phyloP scores from a whole-genome alignment of 2,797 vertebrate genomes.

The Borostomias antarcticus region DNA sequence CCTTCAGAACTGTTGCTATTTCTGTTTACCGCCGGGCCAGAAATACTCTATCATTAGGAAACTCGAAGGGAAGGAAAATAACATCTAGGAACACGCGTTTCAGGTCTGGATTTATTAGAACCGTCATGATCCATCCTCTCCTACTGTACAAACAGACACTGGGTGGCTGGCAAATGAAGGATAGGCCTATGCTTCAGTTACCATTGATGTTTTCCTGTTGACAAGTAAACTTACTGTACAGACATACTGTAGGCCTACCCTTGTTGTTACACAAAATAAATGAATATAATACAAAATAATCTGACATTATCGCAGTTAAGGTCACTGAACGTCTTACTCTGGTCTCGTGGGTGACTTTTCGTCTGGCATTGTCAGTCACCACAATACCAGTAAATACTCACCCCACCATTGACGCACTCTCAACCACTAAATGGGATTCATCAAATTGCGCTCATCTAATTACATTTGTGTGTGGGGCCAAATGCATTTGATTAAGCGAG shows the following conservation, averaged over 20 bases:
- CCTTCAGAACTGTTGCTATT: constrained; percentile 71
- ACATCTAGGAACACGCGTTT: constrained; percentile 39
- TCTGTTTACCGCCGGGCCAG: constrained; percentile 63
- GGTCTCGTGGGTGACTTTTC: constrained; percentile 1
- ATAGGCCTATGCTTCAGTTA: not conserved
- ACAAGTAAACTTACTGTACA: too few species aligned
- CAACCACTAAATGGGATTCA: not conserved
- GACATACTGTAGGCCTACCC: too few species aligned
- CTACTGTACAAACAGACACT: too few species aligned
- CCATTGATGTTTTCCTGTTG: not conserved
- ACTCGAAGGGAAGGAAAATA: constrained; percentile 58
- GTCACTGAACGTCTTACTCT: not conserved
- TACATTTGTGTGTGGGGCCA: constrained; percentile 10
- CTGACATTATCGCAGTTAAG: not conserved
- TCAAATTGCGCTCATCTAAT: constrained; percentile 22
- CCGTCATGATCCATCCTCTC: constrained; percentile 23
- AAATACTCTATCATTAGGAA: constrained; percentile 66
- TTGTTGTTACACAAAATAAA: not conserved
- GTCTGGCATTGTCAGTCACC: not conserved
- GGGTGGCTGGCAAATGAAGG: not conserved
- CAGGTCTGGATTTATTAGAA: constrained; percentile 30
- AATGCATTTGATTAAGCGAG: constrained; percentile 29
- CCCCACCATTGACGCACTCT: not conserved
- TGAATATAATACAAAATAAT: too few species aligned
- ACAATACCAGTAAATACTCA: constrained; percentile 10